Conservation (phyloP, 2,888 invertebrate genomes). For the Rutpela maculata region DNA sequence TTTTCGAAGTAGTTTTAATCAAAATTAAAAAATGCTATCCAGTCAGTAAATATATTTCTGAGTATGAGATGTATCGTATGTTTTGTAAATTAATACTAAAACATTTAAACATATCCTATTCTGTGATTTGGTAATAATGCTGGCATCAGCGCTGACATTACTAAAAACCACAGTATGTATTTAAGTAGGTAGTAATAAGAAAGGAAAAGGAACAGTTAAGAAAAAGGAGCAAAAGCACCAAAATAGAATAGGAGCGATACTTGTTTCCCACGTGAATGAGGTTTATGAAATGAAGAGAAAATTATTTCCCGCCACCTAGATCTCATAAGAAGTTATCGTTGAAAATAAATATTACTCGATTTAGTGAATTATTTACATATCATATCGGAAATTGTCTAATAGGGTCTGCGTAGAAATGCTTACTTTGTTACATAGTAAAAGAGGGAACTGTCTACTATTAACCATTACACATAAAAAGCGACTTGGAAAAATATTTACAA, state of each 20-base stretch:
- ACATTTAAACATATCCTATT: slow-evolving; percentile 32
- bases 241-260: slow-evolving; percentile 12
- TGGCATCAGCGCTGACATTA: background rate
- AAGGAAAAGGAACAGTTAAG: slow-evolving; percentile 16
- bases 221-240: slow-evolving; percentile 40
- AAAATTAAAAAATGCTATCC: background rate
- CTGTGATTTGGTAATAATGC: background rate
- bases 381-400: slow-evolving; percentile 46
- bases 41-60: slow-evolving; percentile 33
- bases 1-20: background rate
- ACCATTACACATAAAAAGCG: slow-evolving; percentile 42
- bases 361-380: slow-evolving; percentile 45
- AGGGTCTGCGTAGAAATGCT: slow-evolving; percentile 37
- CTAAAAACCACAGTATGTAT: slow-evolving; percentile 17
- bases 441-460: slow-evolving; percentile 16
- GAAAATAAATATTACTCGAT: slow-evolving; percentile 37
- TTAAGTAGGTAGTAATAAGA: slow-evolving; percentile 18
- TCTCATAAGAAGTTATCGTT: background rate
- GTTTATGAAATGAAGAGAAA: slow-evolving; percentile 2
- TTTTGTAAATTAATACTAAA: slow-evolving; percentile 26
- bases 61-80: background rate
- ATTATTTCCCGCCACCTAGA: slow-evolving; percentile 19
- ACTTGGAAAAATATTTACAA: slow-evolving; percentile 57
- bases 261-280: background rate
- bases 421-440: slow-evolving; percentile 29